phyloP scores from a whole-genome alignment of 2,888 invertebrate species.

The Drosophila nr. fundita region DNA sequence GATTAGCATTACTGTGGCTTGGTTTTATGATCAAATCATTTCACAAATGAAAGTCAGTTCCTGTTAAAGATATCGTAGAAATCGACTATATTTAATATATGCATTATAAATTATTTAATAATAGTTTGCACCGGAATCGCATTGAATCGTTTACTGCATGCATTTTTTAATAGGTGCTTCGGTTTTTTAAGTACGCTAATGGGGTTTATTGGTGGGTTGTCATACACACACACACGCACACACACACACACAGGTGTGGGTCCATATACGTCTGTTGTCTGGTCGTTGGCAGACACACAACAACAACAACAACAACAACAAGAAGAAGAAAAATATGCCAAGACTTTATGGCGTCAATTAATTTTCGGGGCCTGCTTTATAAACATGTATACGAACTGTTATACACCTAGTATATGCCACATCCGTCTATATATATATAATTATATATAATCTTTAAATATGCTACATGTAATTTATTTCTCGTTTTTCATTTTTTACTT shows the following conservation, averaged over 20 bases:
- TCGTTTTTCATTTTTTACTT: slow-evolving; percentile 22
- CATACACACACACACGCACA: neutral
- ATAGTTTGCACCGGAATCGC: neutral
- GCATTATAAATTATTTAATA: no score
- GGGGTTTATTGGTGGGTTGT: slow-evolving; percentile 2
- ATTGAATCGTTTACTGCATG: neutral
- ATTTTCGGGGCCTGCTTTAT: slow-evolving; percentile 56
- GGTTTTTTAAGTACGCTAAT: neutral
- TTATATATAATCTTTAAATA: neutral
- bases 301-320: slow-evolving; percentile 41
- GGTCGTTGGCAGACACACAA: slow-evolving; percentile 63
- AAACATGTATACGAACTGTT: slow-evolving; percentile 16
- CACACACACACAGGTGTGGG: neutral
- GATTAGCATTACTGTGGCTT: neutral
- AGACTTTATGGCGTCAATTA: slow-evolving; percentile 79
- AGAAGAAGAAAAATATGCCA: slow-evolving; percentile 42
- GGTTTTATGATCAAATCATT: neutral
- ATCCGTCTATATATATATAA: slow-evolving; percentile 6
- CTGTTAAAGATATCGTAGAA: neutral
- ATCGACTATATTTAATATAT: neutral
- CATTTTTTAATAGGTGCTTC: neutral
- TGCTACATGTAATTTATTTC: neutral
- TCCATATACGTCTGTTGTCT: slow-evolving; percentile 39
- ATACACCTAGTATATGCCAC: slow-evolving; percentile 4
- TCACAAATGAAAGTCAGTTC: neutral